Conservation (phyloP, 2,113 vertebrate species). For the Equus przewalskii region DNA sequence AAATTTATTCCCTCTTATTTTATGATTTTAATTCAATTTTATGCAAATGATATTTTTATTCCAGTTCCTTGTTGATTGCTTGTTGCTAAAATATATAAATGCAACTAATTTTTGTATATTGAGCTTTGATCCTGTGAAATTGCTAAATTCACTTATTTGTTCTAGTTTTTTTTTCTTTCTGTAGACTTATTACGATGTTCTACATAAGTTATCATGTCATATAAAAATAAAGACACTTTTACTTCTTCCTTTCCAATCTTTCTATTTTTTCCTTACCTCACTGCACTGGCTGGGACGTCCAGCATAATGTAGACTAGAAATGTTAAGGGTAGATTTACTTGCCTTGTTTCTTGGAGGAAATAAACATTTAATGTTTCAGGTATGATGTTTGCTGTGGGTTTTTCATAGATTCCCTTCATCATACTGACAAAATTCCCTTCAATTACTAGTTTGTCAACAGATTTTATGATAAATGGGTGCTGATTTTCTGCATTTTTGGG, state of each 20-base stretch:
- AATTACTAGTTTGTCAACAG: slow-evolving; percentile 17
- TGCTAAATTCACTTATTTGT: not conserved
- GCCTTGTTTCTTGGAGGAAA: not conserved
- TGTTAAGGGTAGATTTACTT: not conserved
- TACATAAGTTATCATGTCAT: too few relatives aligned
- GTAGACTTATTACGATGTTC: too few relatives aligned
- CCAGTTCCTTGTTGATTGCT: slow-evolving; percentile 2
- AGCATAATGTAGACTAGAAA: not conserved
- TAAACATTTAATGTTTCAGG: not conserved
- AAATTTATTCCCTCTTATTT: not conserved
- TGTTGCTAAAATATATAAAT: not conserved
- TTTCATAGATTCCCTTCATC: not conserved
- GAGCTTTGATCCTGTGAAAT: not conserved
- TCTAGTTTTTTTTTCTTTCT: too few relatives aligned
- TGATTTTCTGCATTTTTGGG: slow-evolving; percentile 2
- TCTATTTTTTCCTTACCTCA: not conserved
- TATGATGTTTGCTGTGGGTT: not conserved
- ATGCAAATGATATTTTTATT: not conserved
- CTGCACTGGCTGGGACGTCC: not conserved
- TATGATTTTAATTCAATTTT: not conserved
- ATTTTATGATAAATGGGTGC: not conserved
- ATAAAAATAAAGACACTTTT: too few relatives aligned
- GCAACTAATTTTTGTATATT: not conserved
- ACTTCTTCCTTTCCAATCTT: not conserved
- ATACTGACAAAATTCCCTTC: not conserved